These are phyloP conservation scores for Nannobrachium achirus DNA, from an alignment of 2,113 vertebrate species.

Conservation along the genomic window DNA sequence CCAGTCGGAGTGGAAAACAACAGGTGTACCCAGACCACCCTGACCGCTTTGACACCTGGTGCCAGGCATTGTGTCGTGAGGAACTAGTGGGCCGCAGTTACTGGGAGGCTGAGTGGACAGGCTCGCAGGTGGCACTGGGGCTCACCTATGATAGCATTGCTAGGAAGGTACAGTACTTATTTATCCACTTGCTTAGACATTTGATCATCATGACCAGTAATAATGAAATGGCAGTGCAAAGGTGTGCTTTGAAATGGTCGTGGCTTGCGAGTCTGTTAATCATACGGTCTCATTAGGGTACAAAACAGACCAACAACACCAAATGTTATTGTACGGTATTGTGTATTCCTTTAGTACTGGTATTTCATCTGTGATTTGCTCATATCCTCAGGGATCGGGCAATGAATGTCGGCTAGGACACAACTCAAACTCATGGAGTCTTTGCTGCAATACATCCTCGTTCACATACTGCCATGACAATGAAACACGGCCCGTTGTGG, in stretches of 20 bases:
- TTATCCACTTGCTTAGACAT: too few relatives aligned
- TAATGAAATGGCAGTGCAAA: too few relatives aligned
- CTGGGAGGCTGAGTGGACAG: conserved; percentile 72
- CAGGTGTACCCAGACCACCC: conserved; percentile 34
- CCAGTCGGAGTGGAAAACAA: neutral
- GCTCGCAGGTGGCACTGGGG: conserved; percentile 53
- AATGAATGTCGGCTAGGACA: conserved; percentile 71
- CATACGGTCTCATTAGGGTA: too few relatives aligned
- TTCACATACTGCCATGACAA: conserved; percentile 76
- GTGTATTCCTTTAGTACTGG: too few relatives aligned
- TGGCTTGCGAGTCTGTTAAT: too few relatives aligned
- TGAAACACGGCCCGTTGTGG: conserved; percentile 51
- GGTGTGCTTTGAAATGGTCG: too few relatives aligned
- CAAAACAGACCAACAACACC: conserved; percentile 19
- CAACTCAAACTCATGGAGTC: conserved; percentile 78
- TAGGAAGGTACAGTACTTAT: conserved; percentile 45
- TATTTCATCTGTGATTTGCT: neutral
- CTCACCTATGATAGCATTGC: conserved; percentile 69
- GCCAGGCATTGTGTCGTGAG: conserved; percentile 60
- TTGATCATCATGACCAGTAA: too few relatives aligned
- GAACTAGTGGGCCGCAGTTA: conserved; percentile 71
- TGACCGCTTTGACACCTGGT: conserved; percentile 39
- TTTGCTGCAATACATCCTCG: conserved; percentile 63
- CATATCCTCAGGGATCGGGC: neutral
- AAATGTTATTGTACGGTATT: too few relatives aligned